Conservation (phyloP, 2,888 invertebrate genomes). For the Camptogramma bilineatum region DNA sequence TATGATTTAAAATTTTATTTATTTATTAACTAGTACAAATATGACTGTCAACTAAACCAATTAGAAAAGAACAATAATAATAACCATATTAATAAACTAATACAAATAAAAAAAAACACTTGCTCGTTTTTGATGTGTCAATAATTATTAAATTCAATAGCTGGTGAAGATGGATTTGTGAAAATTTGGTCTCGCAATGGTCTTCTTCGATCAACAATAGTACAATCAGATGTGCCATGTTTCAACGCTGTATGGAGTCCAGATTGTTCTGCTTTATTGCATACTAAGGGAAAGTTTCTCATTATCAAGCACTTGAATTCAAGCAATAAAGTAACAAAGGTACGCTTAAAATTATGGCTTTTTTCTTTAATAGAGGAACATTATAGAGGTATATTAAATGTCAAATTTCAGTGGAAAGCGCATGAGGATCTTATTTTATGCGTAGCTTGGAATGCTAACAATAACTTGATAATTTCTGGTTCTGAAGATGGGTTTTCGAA, state of each 20-base stretch:
- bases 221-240: constrained; percentile 92
- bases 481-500: constrained; percentile 97
- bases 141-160: constrained; percentile 76
- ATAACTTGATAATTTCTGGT: constrained; percentile 96
- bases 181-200: constrained; percentile 99
- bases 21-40: too few relatives aligned
- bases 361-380: too few relatives aligned
- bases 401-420: constrained; percentile 93
- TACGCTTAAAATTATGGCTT: constrained; percentile 51
- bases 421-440: constrained; percentile 97
- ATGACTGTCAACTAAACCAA: too few relatives aligned
- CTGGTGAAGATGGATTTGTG: constrained; percentile 98
- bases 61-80: too few relatives aligned
- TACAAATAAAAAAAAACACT: too few relatives aligned
- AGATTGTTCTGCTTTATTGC: constrained; percentile 88
- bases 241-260: constrained; percentile 94
- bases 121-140: too few relatives aligned
- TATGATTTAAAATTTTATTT: too few relatives aligned
- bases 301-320: constrained; percentile 90
- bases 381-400: background rate
- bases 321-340: constrained; percentile 90
- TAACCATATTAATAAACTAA: too few relatives aligned
- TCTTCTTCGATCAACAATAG: constrained; percentile 95
- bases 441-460: constrained; percentile 97
- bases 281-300: constrained; percentile 88